phyloP scores from a whole-genome alignment of 2,113 vertebrate species.

The Odontophorus gujanensis region DNA sequence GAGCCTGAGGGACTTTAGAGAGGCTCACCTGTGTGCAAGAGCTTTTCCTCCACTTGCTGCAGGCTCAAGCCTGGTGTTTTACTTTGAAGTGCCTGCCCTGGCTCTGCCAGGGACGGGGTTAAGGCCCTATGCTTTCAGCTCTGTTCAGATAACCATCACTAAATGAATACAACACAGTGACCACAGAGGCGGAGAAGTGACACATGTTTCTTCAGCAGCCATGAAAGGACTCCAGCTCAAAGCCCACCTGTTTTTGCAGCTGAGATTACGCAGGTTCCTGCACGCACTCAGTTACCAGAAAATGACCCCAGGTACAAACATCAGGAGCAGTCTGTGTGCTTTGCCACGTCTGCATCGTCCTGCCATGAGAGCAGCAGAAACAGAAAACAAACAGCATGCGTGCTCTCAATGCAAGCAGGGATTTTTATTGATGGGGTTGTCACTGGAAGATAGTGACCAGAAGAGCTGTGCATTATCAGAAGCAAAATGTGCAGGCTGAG shows the following conservation, averaged over 20 bases:
- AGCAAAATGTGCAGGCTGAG: rapidly evolving
- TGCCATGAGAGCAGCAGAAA: not conserved
- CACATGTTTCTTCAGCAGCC: not conserved
- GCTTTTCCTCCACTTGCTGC: not conserved
- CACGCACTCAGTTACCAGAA: not conserved
- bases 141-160: conserved; percentile 30
- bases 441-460: not conserved
- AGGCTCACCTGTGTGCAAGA: not conserved
- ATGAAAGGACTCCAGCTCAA: not conserved
- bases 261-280: not conserved
- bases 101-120: not conserved
- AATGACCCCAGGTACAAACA: not conserved
- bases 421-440: not conserved
- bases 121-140: not conserved
- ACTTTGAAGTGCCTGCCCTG: not conserved
- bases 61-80: not conserved
- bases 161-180: not conserved
- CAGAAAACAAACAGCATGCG: not conserved
- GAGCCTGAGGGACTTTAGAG: not conserved
- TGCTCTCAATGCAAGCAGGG: not conserved
- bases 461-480: rapidly evolving
- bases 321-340: not conserved
- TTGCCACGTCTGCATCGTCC: conserved; percentile 1
- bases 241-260: not conserved
- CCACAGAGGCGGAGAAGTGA: not conserved